A percentile compares a stretch with the other conserved stretches of the same genome.
Evolutionary conservation across 2,888 invertebrate species (phyloP).

Genomic region (Drosophila neutralis): DNA sequence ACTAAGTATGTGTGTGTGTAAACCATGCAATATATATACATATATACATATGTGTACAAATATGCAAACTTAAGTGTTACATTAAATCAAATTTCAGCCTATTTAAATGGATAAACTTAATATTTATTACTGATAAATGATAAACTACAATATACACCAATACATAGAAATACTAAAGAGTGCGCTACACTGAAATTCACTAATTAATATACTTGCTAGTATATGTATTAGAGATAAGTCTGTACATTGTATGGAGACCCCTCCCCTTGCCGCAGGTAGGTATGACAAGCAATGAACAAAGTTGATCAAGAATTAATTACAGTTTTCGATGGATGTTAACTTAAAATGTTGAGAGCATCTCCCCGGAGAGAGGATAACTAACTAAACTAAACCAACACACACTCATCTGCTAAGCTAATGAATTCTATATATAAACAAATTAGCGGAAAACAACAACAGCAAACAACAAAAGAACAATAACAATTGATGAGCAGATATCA

Average conservation of each 20-base stretch:
- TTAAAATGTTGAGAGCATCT: not conserved
- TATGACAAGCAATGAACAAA: conserved; percentile 9
- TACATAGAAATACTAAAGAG: conserved; percentile 10
- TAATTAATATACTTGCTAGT: not conserved
- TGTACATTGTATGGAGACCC: conserved; percentile 1
- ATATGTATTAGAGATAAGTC: conserved; percentile 14
- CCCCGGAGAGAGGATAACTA: not conserved
- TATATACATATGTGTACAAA: conserved; percentile 2
- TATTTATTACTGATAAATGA: conserved; percentile 27
- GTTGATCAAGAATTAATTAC: not conserved
- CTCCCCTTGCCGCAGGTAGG: not conserved
- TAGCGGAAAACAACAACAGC: not conserved
- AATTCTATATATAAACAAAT: not conserved
- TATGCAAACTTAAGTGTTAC: conserved; percentile 36
- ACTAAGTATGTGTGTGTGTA: conserved; percentile 23
- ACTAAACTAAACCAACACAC: conserved; percentile 1
- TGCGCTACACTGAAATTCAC: conserved; percentile 24
- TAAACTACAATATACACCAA: not conserved
- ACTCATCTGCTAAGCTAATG: conserved; percentile 6
- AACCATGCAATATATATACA: conserved; percentile 10
- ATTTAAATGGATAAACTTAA: conserved; percentile 33
- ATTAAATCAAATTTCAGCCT: conserved; percentile 48
- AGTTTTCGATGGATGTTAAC: not conserved
- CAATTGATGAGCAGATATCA: conserved; percentile 14
- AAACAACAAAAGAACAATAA: conserved; percentile 9